Percentiles rank a stretch among this genome's conserved stretches.
phyloP scores from a whole-genome alignment of 2,113 vertebrate genomes.

The Telmatochromis sp. region DNA sequence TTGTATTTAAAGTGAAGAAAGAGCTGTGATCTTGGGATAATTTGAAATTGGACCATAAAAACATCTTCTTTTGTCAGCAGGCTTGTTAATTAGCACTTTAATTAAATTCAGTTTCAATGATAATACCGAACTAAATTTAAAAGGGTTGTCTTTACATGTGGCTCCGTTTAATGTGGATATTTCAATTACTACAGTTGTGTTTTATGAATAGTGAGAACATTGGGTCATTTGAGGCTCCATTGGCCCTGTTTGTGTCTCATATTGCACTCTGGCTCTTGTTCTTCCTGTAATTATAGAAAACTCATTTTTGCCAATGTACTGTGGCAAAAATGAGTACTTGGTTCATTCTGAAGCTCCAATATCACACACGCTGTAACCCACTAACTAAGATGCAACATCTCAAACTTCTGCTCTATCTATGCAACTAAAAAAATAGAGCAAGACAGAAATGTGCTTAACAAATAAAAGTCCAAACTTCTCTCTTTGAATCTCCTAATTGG shows the following conservation, averaged over 20 bases:
- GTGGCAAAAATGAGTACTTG: background rate
- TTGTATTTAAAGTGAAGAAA: background rate
- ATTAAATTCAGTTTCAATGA: slow-evolving; percentile 5
- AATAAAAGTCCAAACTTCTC: background rate
- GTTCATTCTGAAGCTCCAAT: slow-evolving; percentile 17
- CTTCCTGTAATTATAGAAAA: slow-evolving; percentile 23
- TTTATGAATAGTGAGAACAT: slow-evolving; percentile 14
- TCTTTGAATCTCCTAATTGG: slow-evolving; percentile 51
- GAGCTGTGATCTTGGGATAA: background rate
- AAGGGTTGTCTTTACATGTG: slow-evolving; percentile 1
- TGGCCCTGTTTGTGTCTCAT: slow-evolving; percentile 20
- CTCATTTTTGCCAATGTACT: background rate
- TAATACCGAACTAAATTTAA: slow-evolving; percentile 13
- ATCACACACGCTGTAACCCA: background rate
- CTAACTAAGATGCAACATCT: background rate
- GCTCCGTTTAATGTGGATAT: slow-evolving; percentile 26
- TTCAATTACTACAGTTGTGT: slow-evolving; percentile 21
- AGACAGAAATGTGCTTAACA: slow-evolving; percentile 9
- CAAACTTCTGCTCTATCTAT: background rate
- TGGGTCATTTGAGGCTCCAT: slow-evolving; percentile 21
- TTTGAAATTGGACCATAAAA: background rate
- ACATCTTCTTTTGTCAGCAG: background rate
- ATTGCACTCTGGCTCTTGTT: background rate
- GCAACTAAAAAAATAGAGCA: background rate
- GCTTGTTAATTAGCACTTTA: slow-evolving; percentile 1